Conservation (phyloP, 1,140 invertebrate species). For the Chrysopa pallens region DNA sequence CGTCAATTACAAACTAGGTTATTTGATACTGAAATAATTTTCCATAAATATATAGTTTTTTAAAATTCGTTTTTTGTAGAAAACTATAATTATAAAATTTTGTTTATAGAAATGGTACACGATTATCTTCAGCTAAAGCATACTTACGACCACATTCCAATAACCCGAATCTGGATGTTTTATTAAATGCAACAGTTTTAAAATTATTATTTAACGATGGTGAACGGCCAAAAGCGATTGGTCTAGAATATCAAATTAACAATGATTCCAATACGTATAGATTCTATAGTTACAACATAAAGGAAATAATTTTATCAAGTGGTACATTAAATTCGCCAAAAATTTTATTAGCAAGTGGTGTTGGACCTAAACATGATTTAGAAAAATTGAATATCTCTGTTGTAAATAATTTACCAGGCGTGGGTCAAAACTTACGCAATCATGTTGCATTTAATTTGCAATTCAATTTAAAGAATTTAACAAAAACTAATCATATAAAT, state of each 20-base stretch:
- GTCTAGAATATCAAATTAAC: too few species aligned
- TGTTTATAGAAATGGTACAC: constrained; percentile 34
- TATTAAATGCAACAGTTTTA: constrained; percentile 42
- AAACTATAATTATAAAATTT: constrained; percentile 11
- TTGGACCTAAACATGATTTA: constrained; percentile 32
- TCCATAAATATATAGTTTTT: constrained; percentile 9
- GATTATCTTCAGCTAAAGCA: constrained; percentile 41
- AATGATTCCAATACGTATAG: too few species aligned
- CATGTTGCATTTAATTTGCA: constrained; percentile 40
- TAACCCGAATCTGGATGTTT: constrained; percentile 48
- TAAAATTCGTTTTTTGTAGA: not conserved
- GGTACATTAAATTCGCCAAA: constrained; percentile 38
- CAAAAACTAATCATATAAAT: constrained; percentile 34
- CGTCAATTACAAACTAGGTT: not conserved
- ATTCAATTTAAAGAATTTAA: constrained; percentile 18
- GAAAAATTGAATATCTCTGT: constrained; percentile 24
- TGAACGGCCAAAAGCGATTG: constrained; percentile 7
- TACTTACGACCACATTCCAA: constrained; percentile 38
- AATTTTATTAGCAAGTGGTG: constrained; percentile 34
- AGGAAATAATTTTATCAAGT: constrained; percentile 36
- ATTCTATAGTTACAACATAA: constrained; percentile 20
- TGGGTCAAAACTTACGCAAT: constrained; percentile 58
- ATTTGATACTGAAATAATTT: constrained; percentile 5
- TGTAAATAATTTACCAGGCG: constrained; percentile 48
- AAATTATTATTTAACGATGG: constrained; percentile 18